Percentiles rank a stretch among this genome's conserved stretches.
phyloP scores from a whole-genome alignment of 2,888 invertebrate species.

The Lottia gigantea region DNA sequence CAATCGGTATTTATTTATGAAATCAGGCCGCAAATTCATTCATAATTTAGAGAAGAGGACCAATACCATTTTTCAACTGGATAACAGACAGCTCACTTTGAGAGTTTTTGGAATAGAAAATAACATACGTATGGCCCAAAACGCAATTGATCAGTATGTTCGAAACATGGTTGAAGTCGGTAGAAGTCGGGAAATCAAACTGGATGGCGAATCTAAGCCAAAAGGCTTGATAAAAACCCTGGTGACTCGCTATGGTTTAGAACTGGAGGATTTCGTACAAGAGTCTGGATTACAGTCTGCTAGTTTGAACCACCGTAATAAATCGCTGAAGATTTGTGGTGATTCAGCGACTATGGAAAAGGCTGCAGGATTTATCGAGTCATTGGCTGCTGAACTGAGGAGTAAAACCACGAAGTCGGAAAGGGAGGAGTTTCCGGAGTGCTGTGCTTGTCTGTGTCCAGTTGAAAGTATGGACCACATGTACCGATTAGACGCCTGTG shows the following conservation, averaged over 20 bases:
- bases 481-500: conserved; percentile 55
- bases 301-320: conserved; percentile 32
- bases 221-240: conserved; percentile 45
- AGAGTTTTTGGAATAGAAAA: conserved; percentile 34
- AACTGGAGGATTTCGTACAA: conserved; percentile 30
- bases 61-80: conserved; percentile 30
- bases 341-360: conserved; percentile 30
- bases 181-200: conserved; percentile 12
- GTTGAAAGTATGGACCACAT: conserved; percentile 39
- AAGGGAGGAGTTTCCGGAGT: conserved; percentile 34
- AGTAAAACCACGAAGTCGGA: not conserved
- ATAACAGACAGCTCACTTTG: conserved; percentile 36
- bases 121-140: conserved; percentile 24
- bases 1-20: conserved; percentile 30
- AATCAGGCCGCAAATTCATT: conserved; percentile 31
- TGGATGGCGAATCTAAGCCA: conserved; percentile 39
- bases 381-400: conserved; percentile 13
- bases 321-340: conserved; percentile 37
- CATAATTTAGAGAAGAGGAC: conserved; percentile 31
- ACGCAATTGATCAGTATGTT: conserved; percentile 30
- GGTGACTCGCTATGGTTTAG: conserved; percentile 35
- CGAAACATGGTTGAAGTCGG: not conserved
- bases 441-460: conserved; percentile 54
- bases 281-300: conserved; percentile 29
- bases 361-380: conserved; percentile 28